Evolutionary conservation across 2,113 vertebrate genomes (phyloP).

Genomic region (Mola mola): DNA sequence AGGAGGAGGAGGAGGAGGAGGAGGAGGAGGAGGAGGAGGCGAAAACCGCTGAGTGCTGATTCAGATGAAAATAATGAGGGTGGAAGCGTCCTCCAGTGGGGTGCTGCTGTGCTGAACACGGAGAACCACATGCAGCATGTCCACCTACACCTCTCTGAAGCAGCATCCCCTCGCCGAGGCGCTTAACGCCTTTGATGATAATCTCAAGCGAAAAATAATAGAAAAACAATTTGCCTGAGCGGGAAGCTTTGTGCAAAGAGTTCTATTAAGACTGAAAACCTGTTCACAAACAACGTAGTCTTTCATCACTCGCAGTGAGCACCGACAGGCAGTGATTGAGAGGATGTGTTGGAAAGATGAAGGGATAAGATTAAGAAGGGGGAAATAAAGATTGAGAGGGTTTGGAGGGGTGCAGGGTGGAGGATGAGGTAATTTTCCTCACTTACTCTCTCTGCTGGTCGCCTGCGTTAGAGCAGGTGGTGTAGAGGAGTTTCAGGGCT

Average conservation of each 20-base stretch:
- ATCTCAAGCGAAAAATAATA: slow-evolving; percentile 49
- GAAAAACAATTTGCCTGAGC: slow-evolving; percentile 39
- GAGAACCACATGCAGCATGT: slow-evolving; percentile 59
- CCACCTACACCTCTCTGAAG: slow-evolving; percentile 56
- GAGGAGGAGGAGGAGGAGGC: neutral
- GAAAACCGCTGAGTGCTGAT: slow-evolving; percentile 44
- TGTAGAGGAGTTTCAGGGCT: slow-evolving; percentile 91
- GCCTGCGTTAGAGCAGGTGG: slow-evolving; percentile 78
- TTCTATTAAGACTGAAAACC: slow-evolving; percentile 42
- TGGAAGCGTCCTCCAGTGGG: slow-evolving; percentile 60
- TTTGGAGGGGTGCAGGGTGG: neutral
- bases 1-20: slow-evolving; percentile 10
- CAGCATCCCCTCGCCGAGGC: slow-evolving; percentile 34
- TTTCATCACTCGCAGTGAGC: slow-evolving; percentile 42
- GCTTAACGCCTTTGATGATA: slow-evolving; percentile 49
- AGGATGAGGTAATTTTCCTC: slow-evolving; percentile 8
- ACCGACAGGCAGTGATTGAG: slow-evolving; percentile 41
- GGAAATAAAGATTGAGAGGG: slow-evolving; percentile 44
- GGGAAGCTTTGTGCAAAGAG: slow-evolving; percentile 25
- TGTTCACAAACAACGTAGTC: slow-evolving; percentile 33
- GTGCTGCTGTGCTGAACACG: slow-evolving; percentile 46
- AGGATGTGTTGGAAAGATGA: slow-evolving; percentile 45
- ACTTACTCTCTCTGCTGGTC: slow-evolving; percentile 88
- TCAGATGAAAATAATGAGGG: slow-evolving; percentile 75
- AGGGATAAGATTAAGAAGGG: slow-evolving; percentile 49